phyloP scores from a whole-genome alignment of 2,888 invertebrate species.

The Sarcophaga caerulescens region DNA sequence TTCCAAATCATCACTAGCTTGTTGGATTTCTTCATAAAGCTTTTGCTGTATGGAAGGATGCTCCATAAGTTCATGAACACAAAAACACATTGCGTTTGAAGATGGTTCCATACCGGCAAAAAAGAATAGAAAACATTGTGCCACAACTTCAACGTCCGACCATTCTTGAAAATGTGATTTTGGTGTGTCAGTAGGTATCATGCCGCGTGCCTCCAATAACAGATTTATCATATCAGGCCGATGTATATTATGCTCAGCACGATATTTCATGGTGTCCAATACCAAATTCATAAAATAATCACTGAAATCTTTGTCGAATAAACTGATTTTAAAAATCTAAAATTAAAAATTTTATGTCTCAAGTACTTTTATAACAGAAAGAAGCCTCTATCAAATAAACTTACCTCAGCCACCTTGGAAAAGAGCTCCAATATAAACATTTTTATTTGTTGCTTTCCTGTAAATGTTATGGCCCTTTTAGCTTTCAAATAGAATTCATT shows the following conservation, averaged over 20 bases:
- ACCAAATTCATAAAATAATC: slow-evolving; percentile 81
- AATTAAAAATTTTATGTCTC: slow-evolving; percentile 10
- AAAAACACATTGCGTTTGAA: slow-evolving; percentile 79
- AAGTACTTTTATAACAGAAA: neutral
- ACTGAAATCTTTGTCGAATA: slow-evolving; percentile 76
- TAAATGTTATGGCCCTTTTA: slow-evolving; percentile 38
- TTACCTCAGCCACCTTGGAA: slow-evolving; percentile 69
- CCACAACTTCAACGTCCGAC: slow-evolving; percentile 77
- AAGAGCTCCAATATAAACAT: slow-evolving; percentile 70
- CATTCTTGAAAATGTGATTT: slow-evolving; percentile 58
- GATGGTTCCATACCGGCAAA: slow-evolving; percentile 82
- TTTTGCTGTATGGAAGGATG: slow-evolving; percentile 83
- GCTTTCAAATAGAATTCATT: slow-evolving; percentile 82
- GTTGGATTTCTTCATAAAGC: slow-evolving; percentile 82
- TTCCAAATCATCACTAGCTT: slow-evolving; percentile 77
- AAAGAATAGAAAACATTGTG: slow-evolving; percentile 82
- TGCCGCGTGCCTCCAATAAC: slow-evolving; percentile 81
- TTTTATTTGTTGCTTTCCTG: slow-evolving; percentile 68
- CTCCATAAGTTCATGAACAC: slow-evolving; percentile 82
- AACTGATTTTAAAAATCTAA: slow-evolving; percentile 69
- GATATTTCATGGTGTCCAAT: slow-evolving; percentile 80
- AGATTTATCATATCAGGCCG: slow-evolving; percentile 84
- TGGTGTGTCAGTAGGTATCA: slow-evolving; percentile 41
- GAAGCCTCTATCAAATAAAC: neutral
- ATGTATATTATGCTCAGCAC: slow-evolving; percentile 81